phyloP scores from a whole-genome alignment of 2,113 vertebrate species.

The Coturnix japonica region DNA sequence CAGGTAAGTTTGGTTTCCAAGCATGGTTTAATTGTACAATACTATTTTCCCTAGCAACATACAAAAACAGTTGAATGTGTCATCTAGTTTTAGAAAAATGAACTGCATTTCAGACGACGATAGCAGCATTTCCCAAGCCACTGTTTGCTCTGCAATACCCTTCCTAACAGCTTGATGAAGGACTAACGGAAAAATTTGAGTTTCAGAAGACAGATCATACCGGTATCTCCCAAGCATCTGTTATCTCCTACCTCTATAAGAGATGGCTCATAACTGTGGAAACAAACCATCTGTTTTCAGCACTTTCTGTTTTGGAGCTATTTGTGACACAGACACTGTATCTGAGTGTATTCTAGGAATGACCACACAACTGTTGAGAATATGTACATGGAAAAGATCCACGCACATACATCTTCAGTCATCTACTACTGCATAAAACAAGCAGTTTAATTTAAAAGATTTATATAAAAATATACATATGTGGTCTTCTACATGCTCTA shows the following conservation, averaged over 20 bases:
- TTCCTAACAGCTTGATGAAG: neutral
- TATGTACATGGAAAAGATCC: neutral
- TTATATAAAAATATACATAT: neutral
- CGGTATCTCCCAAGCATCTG: neutral
- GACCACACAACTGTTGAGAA: neutral
- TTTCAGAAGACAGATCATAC: neutral
- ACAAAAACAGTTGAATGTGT: neutral
- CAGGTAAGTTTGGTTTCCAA: neutral
- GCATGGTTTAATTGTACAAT: rapidly evolving
- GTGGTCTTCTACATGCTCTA: neutral
- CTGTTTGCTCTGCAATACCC: neutral
- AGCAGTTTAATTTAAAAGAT: neutral
- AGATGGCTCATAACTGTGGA: neutral
- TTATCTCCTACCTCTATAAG: neutral
- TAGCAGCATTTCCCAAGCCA: neutral
- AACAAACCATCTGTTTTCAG: neutral
- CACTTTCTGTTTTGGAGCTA: neutral
- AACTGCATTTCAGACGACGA: neutral
- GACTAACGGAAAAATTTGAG: neutral
- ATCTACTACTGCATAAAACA: neutral
- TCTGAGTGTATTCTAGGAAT: neutral
- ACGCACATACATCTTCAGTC: neutral
- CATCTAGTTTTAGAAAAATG: neutral
- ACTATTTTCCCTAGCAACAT: neutral
- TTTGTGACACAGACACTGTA: neutral